phyloP scores from a whole-genome alignment of 2,113 vertebrate species.

The Apodemus speciosus region DNA sequence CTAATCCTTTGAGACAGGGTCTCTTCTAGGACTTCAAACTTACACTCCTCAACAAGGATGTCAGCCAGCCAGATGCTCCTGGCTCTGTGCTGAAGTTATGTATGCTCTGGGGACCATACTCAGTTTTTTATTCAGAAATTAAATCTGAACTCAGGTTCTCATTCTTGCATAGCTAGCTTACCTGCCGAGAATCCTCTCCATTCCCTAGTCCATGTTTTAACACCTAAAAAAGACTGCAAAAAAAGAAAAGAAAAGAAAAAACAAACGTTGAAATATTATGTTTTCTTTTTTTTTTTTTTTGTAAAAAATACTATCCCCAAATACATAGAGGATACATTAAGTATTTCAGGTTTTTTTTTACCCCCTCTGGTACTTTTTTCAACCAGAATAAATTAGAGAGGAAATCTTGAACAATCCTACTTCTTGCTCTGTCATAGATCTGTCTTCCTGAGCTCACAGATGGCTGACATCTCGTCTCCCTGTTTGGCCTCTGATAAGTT shows the following conservation, averaged over 20 bases:
- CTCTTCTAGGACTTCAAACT: no score
- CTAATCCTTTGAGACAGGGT: background rate
- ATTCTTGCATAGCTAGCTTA: no score
- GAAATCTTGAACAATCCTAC: background rate
- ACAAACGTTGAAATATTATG: background rate
- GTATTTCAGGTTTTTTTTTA: background rate
- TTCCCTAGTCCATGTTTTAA: background rate
- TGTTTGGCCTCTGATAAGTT: conserved; percentile 67
- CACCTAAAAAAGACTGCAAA: background rate
- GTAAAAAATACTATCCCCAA: background rate
- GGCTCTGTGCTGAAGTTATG: no score
- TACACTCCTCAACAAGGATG: background rate
- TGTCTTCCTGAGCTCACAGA: conserved; percentile 55
- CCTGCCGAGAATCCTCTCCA: background rate
- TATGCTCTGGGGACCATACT: no score
- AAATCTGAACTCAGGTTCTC: background rate
- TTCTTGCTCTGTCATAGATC: background rate
- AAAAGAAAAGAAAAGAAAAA: background rate
- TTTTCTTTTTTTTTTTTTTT: background rate
- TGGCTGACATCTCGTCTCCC: conserved; percentile 58
- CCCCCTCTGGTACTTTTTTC: background rate
- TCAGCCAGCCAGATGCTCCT: background rate
- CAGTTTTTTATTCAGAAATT: background rate
- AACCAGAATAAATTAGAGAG: background rate
- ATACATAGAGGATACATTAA: background rate